Evolutionary conservation across 2,113 vertebrate genomes (phyloP).

Genomic region (Guaruba guarouba): DNA sequence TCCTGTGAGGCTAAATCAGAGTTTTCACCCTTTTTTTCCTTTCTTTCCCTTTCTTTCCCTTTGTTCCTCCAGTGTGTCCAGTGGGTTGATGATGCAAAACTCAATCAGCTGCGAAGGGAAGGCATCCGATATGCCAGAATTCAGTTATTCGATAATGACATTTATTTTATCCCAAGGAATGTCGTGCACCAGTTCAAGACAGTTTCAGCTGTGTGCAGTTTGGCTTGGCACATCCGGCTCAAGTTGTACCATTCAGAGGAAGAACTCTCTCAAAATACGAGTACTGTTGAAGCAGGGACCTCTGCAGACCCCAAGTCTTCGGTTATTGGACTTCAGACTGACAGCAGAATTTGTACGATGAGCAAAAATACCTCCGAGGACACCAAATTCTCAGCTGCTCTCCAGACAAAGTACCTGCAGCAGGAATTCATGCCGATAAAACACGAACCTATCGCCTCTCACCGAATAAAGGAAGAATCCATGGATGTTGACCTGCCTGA

Average conservation of each 20-base stretch:
- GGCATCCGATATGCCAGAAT: constrained; percentile 95
- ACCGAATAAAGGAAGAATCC: constrained; percentile 69
- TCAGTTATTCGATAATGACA: constrained; percentile 92
- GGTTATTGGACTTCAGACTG: constrained; percentile 68
- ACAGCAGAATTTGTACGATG: constrained; percentile 47
- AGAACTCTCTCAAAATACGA: constrained; percentile 56
- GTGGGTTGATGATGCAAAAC: constrained; percentile 98
- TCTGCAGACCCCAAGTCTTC: constrained; percentile 63
- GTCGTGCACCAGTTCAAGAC: constrained; percentile 99
- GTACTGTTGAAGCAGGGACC: constrained; percentile 63
- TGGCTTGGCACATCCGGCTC: constrained; percentile 95
- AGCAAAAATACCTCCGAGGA: constrained; percentile 70
- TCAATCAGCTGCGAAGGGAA: constrained; percentile 96
- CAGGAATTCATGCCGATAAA: constrained; percentile 72
- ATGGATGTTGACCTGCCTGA: constrained; percentile 69
- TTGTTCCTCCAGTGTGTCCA: constrained; percentile 86
- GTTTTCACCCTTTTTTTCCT: not conserved
- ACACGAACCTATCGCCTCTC: constrained; percentile 67
- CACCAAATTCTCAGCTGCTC: constrained; percentile 68
- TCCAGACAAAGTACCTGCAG: constrained; percentile 64
- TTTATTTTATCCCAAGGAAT: constrained; percentile 97
- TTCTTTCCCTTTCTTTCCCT: not conserved
- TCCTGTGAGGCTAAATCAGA: not conserved
- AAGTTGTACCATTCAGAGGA: constrained; percentile 84
- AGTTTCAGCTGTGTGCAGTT: constrained; percentile 93